Base-by-base conservation (phyloP, 1,140 invertebrate species). In the Leptonema lineaticorne region DNA sequence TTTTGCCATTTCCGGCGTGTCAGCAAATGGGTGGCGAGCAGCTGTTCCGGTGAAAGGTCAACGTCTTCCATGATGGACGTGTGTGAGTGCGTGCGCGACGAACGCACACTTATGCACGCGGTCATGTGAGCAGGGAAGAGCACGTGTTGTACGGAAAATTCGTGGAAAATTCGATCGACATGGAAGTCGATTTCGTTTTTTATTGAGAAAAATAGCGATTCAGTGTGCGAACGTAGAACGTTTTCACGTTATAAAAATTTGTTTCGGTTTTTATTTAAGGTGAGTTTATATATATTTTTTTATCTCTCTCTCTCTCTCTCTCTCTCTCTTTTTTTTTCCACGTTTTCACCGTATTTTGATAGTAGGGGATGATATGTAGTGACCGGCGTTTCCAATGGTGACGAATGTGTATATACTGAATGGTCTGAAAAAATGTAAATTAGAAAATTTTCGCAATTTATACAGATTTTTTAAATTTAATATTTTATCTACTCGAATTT, bases 171-270 rank as follows among this genome's bases (percentile, higher is more conserved):
- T 22, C 16, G 67, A 26, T n/a, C 22, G 41, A 46, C 46, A 71
- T 71, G 66, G 70, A 71, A 63, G 69, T 71, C 27, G 70, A 68
- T 45, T 71, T 71, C 59, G 67, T 71, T 16, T 71, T 71, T 58
- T 58, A n/a, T n/a, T n/a, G n/a, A n/a, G n/a, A n/a, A n/a, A n/a
- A n/a, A 53, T 53, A 24, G 50, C 24, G 50, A 53, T 53, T 20
- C 50, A 26, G 22, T 22, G 1, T 22, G 20, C 22, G 27, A 53
- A 53, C 50, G 27, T 53, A 26, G 22, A 2, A 24, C 24, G 24
- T 9, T 53, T 48, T 48, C 8, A 6, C 29, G 29, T 33, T 33
- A 11, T 33, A n/a, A n/a, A n/a, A n/a, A n/a, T n/a, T n/a, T n/a
- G n/a, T n/a, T n/a, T n/a, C n/a, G n/a, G n/a, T n/a, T n/a, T n/a